These are phyloP conservation scores for Hydrolagus colliei DNA, from an alignment of 2,797 vertebrate species.

Conservation along the genomic window DNA sequence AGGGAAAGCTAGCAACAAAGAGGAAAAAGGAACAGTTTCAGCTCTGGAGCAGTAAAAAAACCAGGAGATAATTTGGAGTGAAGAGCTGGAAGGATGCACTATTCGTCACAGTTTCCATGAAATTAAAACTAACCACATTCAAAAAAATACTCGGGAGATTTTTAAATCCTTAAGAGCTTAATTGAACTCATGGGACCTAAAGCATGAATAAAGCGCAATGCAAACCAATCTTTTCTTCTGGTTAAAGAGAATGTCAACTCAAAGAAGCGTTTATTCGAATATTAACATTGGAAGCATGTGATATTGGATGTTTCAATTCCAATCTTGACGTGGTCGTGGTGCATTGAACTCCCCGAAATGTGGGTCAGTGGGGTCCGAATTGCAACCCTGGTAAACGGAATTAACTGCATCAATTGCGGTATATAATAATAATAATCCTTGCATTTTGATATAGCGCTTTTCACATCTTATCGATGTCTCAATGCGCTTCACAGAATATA, in stretches of 20 bases:
- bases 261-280: conserved; percentile 12
- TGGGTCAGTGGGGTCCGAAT: background rate
- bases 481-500: too few species aligned
- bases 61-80: background rate
- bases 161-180: conserved; percentile 27
- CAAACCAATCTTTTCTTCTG: conserved; percentile 12
- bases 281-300: background rate
- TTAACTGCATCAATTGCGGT: too few species aligned
- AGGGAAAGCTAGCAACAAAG: background rate
- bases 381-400: too few species aligned
- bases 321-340: background rate
- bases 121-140: background rate
- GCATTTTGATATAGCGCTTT: too few species aligned
- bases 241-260: conserved; percentile 19
- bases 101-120: background rate
- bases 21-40: background rate
- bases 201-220: background rate
- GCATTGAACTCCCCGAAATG: conserved; percentile 2
- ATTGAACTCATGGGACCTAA: conserved; percentile 26
- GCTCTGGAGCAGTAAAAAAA: background rate
- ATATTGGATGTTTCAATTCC: conserved; percentile 7
- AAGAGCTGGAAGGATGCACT: background rate
- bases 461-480: too few species aligned
- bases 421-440: too few species aligned
- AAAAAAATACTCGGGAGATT: conserved; percentile 3